phyloP scores from a whole-genome alignment of 2,888 invertebrate species.

The Nomada ferruginata region DNA sequence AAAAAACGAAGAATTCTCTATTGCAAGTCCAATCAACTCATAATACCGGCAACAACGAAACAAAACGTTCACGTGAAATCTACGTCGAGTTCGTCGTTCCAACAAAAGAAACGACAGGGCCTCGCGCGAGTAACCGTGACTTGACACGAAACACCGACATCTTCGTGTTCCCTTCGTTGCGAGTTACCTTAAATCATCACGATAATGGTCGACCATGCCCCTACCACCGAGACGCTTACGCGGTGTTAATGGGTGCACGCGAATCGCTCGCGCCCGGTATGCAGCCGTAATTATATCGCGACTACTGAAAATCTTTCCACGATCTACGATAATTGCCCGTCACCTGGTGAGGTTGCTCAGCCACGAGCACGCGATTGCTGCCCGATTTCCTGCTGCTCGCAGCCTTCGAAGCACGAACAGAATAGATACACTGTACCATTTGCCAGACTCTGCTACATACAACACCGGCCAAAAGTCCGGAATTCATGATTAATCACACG shows the following conservation, averaged over 20 bases:
- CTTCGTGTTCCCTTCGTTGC: conserved; percentile 3
- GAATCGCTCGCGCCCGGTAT: conserved; percentile 45
- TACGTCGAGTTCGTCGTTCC: background rate
- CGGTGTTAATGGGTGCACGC: conserved; percentile 53
- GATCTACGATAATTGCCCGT: conserved; percentile 49
- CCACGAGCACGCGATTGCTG: conserved; percentile 51
- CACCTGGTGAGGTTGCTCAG: conserved; percentile 20
- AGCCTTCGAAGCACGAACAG: conserved; percentile 39
- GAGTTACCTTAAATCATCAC: conserved; percentile 45
- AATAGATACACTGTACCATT: conserved; percentile 12
- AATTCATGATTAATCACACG: no score
- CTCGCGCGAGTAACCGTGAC: conserved; percentile 32
- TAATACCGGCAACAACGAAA: conserved; percentile 3
- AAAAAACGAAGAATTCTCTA: background rate
- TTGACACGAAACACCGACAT: conserved; percentile 33
- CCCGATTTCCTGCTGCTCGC: conserved; percentile 48
- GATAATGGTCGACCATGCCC: conserved; percentile 41
- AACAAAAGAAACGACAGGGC: background rate
- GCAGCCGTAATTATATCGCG: conserved; percentile 55
- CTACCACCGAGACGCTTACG: conserved; percentile 12
- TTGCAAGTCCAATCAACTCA: background rate
- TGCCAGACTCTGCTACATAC: background rate
- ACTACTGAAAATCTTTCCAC: conserved; percentile 54
- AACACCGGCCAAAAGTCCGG: no score
- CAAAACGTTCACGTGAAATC: background rate